Percentiles rank a stretch among this genome's conserved stretches.
Conservation (phyloP, 2,888 invertebrate genomes). For the Andricus quercusramuli region DNA sequence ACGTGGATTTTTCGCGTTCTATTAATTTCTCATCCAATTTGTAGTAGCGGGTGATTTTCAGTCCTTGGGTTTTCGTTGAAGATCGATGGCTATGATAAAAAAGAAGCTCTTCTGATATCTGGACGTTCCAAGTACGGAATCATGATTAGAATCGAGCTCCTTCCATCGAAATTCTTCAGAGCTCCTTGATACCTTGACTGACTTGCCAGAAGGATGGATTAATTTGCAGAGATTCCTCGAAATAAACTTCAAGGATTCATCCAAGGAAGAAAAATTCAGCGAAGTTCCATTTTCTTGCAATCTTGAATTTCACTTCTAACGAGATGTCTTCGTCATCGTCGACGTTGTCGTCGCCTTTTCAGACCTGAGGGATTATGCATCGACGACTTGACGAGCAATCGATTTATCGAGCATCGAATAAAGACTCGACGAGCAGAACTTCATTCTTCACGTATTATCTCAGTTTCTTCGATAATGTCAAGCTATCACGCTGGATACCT, state of each 20-base stretch:
- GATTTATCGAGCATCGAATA: slow-evolving; percentile 36
- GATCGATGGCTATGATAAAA: slow-evolving; percentile 27
- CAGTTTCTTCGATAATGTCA: slow-evolving; percentile 34
- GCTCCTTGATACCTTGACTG: background rate
- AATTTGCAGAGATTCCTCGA: slow-evolving; percentile 32
- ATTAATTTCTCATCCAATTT: slow-evolving; percentile 40
- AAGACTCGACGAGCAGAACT: slow-evolving; percentile 17
- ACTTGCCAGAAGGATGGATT: slow-evolving; percentile 18
- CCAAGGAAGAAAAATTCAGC: slow-evolving; percentile 12
- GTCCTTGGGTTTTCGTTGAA: background rate
- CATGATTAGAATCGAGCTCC: slow-evolving; percentile 27
- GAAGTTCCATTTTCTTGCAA: slow-evolving; percentile 28
- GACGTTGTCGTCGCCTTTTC: background rate
- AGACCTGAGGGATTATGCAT: slow-evolving; percentile 22
- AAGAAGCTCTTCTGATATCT: slow-evolving; percentile 15
- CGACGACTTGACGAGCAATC: slow-evolving; percentile 2
- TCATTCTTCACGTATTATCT: slow-evolving; percentile 38
- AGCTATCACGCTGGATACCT: slow-evolving; percentile 25
- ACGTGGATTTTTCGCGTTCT: slow-evolving; percentile 31
- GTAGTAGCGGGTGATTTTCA: slow-evolving; percentile 14
- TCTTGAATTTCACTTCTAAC: slow-evolving; percentile 35
- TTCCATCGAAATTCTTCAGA: background rate
- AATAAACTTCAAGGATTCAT: slow-evolving; percentile 22
- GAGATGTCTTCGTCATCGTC: slow-evolving; percentile 13
- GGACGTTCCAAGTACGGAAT: slow-evolving; percentile 33